phyloP scores from a whole-genome alignment of 1,140 invertebrate genomes.

The Scaptomyza graminum region DNA sequence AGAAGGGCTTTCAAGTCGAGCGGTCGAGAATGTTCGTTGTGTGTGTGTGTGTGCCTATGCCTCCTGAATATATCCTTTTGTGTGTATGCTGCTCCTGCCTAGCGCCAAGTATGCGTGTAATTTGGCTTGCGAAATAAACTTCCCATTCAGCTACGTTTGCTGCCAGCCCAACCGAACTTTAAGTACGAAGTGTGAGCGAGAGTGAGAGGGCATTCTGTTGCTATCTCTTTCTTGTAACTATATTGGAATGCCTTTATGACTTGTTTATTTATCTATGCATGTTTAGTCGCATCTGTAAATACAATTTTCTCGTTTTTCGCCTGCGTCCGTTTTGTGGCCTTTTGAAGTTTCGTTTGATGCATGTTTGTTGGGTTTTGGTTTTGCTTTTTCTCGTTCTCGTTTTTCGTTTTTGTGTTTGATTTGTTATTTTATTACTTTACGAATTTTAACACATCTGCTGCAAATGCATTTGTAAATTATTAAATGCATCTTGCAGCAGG shows the following conservation, averaged over 20 bases:
- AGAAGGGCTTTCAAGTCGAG: background rate
- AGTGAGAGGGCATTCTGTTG: background rate
- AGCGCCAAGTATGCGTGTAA: slow-evolving; percentile 58
- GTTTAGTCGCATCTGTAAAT: slow-evolving; percentile 75
- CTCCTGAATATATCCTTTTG: slow-evolving; percentile 52
- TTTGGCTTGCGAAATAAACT: slow-evolving; percentile 67
- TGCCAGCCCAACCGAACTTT: slow-evolving; percentile 53
- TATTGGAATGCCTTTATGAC: background rate
- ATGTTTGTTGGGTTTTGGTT: slow-evolving; percentile 30
- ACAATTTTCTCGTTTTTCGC: slow-evolving; percentile 41
- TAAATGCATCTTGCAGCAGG: slow-evolving; percentile 74
- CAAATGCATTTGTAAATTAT: slow-evolving; percentile 83
- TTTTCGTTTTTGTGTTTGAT: slow-evolving; percentile 47
- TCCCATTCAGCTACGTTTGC: slow-evolving; percentile 30
- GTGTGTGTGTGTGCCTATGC: background rate
- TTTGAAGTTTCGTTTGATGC: slow-evolving; percentile 44
- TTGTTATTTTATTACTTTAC: slow-evolving; percentile 84
- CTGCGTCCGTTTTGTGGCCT: background rate
- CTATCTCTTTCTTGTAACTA: background rate
- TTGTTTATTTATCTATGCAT: slow-evolving; percentile 65
- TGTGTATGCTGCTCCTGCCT: slow-evolving; percentile 33
- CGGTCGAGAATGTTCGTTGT: slow-evolving; percentile 22
- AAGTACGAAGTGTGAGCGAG: slow-evolving; percentile 2
- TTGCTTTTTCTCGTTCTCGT: background rate
- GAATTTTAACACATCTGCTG: slow-evolving; percentile 84